Evolutionary conservation across 2,888 invertebrate species (phyloP), one percentile per base, ranked within the genome.

Genomic region (Oscheius sp.): DNA sequence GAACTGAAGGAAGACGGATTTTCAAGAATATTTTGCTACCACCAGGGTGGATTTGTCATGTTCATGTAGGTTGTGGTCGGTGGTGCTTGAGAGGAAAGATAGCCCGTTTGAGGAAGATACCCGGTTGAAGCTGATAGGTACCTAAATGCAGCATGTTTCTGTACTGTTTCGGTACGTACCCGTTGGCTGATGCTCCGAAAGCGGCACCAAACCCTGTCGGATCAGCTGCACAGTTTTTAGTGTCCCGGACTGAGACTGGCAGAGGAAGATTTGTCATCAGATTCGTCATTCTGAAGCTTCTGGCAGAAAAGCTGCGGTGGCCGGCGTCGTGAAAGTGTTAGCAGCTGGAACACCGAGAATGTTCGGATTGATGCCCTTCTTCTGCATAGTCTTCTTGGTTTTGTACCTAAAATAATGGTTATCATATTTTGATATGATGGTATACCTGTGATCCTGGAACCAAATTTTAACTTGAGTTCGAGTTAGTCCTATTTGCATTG

Each of bases 381-480:
- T 85, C 50, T 79, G 79, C 63, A 79, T 73, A 48, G 84, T 82
- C 65, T 88, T 88, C 80, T 88, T 88, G 29, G 86, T 88, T 76
- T 88, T 88, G 82, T 88, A 88, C 59, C 87, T 86, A 70, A 21
- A 21, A 21, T 21, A 21, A 21, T 21, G 21, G 21, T 21, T 21
- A 21, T 21, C 21, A 21, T 21, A 21, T 21, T 21, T 21, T 21
- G 21, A 21, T 21, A 33, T 13, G 32, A 5, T 21, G 29, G 29
- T 1, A 2, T 73, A 73, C 73, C 90, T 86, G 82, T 90, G 90
- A 81, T 97, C 97, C 90, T 97, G 97, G 91, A 97, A 98, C 97
- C 97, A 98, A 87, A 98, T 97, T 91, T 74, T 74, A 4, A 74
- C 74, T 79, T 99, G 99, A 2, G 97, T 98, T 0, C 98, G 98